These are phyloP conservation scores for Alethe castanea DNA, from an alignment of 2,113 vertebrate genomes.

Conservation along the genomic window DNA sequence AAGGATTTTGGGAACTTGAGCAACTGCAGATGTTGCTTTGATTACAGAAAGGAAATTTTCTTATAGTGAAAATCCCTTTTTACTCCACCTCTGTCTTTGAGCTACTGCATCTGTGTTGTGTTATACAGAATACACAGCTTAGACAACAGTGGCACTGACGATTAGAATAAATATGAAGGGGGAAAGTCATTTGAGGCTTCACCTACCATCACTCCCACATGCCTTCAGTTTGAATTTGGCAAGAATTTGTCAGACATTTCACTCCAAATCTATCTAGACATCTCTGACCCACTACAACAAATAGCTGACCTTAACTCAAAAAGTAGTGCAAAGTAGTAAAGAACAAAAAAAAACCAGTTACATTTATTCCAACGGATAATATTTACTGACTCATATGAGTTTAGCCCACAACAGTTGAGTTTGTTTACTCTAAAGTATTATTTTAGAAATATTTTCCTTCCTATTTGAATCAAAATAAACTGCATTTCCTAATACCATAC, in stretches of 20 bases:
- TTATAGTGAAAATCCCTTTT: neutral
- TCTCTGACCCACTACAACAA: neutral
- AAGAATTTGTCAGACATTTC: neutral
- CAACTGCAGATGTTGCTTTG: neutral
- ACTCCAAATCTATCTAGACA: neutral
- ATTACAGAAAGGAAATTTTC: neutral
- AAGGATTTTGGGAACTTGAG: neutral
- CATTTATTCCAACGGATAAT: neutral
- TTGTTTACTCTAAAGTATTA: neutral
- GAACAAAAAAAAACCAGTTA: neutral
- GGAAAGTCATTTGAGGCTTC: neutral
- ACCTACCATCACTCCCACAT: neutral
- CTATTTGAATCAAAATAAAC: conserved; percentile 32
- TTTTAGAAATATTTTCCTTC: conserved; percentile 49
- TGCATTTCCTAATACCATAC: conserved; percentile 1
- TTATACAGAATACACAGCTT: neutral
- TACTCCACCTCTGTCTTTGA: neutral
- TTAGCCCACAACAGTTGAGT: neutral
- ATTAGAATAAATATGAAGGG: neutral
- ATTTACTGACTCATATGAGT: neutral
- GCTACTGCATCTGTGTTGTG: neutral
- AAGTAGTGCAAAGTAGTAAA: neutral
- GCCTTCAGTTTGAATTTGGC: neutral
- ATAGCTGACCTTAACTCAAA: neutral
- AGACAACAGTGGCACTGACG: neutral